Conservation (phyloP, 2,113 vertebrate genomes). For the Spilogale gracilis region DNA sequence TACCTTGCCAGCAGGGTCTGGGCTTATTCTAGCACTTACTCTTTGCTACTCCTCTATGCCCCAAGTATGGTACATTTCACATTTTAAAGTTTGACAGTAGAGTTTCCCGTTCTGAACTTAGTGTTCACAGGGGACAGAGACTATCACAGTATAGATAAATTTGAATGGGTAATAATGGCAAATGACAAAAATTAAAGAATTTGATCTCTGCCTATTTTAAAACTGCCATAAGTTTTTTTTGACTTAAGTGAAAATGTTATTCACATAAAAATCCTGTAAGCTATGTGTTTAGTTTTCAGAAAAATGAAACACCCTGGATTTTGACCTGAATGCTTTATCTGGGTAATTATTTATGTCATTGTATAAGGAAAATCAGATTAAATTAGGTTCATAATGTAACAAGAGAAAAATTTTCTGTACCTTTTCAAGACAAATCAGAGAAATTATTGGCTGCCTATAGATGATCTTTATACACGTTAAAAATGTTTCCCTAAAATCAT, state of each 20-base stretch:
- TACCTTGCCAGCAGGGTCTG: background rate
- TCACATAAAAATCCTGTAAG: conserved; percentile 18
- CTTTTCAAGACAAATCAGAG: background rate
- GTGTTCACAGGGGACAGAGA: background rate
- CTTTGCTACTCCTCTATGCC: background rate
- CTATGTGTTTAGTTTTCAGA: background rate
- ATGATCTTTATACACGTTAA: background rate
- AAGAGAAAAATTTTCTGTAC: background rate
- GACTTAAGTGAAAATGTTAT: background rate
- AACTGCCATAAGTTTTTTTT: conserved; percentile 51
- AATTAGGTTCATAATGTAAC: background rate
- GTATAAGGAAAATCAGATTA: background rate
- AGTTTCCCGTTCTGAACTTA: conserved; percentile 46
- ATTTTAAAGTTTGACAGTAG: background rate
- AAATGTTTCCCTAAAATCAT: background rate
- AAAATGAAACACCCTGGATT: background rate
- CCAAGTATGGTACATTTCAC: background rate
- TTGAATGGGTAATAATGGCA: background rate
- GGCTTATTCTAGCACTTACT: background rate
- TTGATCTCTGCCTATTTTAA: conserved; percentile 51
- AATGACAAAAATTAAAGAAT: conserved; percentile 39
- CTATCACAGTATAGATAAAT: conserved; percentile 45
- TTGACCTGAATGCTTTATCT: background rate
- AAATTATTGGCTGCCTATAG: background rate
- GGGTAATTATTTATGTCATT: background rate